phyloP scores from a whole-genome alignment of 2,797 vertebrate species.

The Myiothlypis coronata region DNA sequence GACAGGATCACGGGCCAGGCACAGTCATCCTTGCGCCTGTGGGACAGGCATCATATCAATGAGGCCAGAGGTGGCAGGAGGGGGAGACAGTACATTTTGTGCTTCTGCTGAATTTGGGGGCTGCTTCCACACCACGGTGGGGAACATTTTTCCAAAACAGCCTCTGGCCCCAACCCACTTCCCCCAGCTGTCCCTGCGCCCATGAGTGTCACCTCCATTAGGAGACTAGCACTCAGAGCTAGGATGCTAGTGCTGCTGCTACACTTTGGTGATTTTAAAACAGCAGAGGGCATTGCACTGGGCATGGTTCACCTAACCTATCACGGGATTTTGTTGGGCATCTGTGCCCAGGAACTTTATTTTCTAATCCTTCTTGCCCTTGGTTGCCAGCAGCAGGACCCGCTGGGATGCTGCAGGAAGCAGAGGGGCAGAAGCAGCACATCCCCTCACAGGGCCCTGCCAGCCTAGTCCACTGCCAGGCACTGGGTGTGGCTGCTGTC shows the following conservation, averaged over 20 bases:
- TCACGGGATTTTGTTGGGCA: fast-evolving
- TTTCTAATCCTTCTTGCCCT: neutral
- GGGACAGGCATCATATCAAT: neutral
- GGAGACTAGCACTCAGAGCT: neutral
- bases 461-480: neutral
- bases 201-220: neutral
- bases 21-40: fast-evolving
- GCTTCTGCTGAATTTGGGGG: neutral
- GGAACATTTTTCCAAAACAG: neutral
- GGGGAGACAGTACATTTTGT: fast-evolving
- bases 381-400: neutral
- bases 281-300: neutral
- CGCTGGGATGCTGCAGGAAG: neutral
- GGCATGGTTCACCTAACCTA: fast-evolving
- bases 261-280: neutral
- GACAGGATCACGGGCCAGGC: neutral
- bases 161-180: neutral
- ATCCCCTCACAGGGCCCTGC: neutral
- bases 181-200: neutral
- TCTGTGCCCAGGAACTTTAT: too few relatives aligned
- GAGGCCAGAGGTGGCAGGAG: neutral
- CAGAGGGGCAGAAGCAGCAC: neutral
- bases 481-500: neutral
- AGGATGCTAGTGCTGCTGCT: too few relatives aligned
- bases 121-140: fast-evolving